A percentile compares a stretch with the other conserved stretches of the same genome.
These are phyloP conservation scores for Brachypteracias leptosomus DNA, from an alignment of 2,113 vertebrate species.

Conservation along the genomic window DNA sequence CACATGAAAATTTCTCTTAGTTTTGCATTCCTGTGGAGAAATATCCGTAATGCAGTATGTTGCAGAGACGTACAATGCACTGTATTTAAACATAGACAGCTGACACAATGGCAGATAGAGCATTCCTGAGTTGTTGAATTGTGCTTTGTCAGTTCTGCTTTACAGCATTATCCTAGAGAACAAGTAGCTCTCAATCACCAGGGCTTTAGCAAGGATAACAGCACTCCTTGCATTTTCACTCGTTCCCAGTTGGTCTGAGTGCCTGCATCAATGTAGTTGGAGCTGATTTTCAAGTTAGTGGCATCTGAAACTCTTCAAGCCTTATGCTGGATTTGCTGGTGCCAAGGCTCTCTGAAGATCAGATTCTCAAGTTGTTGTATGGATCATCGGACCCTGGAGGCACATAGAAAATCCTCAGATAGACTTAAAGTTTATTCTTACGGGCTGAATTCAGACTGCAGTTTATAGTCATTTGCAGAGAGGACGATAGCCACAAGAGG, in stretches of 20 bases:
- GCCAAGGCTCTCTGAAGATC: neutral
- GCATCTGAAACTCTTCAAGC: neutral
- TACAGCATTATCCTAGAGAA: neutral
- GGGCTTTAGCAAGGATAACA: neutral
- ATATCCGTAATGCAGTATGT: neutral
- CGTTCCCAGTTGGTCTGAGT: neutral
- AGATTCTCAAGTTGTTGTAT: neutral
- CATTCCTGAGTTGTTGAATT: neutral
- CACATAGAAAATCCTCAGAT: neutral
- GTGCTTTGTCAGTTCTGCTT: neutral
- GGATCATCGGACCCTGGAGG: neutral
- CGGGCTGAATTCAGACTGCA: neutral
- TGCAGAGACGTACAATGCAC: neutral
- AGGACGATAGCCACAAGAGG: neutral
- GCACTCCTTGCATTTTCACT: neutral
- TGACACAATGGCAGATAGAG: neutral
- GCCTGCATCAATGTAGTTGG: neutral
- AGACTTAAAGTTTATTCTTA: neutral
- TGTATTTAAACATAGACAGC: neutral
- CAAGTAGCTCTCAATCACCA: neutral
- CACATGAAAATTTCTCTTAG: neutral
- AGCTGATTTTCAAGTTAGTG: neutral
- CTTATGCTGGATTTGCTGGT: neutral
- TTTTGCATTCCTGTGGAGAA: neutral
- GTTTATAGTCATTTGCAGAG: neutral